Conservation (phyloP, 2,888 invertebrate species). For the Mythimna impura region DNA sequence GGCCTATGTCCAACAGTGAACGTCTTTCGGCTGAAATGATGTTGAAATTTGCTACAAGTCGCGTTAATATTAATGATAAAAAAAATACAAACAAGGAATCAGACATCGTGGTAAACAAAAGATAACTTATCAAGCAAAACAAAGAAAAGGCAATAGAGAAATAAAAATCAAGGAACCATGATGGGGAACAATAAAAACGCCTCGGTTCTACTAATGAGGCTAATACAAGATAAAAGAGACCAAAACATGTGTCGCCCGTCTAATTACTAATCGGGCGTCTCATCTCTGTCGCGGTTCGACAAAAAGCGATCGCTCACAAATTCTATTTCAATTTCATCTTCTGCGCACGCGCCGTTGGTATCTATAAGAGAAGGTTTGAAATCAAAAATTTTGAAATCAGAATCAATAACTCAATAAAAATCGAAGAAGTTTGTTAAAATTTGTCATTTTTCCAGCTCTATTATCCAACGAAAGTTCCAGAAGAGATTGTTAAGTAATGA, state of each 20-base stretch:
- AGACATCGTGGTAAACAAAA: background rate
- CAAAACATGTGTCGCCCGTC: constrained; percentile 88
- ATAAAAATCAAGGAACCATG: constrained; percentile 56
- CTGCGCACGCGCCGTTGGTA: constrained; percentile 78
- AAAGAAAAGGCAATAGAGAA: constrained; percentile 39
- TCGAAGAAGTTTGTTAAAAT: background rate
- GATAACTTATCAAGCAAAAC: background rate
- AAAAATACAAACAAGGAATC: background rate
- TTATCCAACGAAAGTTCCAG: background rate
- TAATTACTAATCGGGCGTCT: constrained; percentile 88
- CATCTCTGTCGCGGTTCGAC: constrained; percentile 79
- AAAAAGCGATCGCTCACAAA: constrained; percentile 84
- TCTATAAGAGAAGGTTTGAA: constrained; percentile 12
- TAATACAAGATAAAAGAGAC: constrained; percentile 83
- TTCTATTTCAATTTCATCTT: constrained; percentile 81
- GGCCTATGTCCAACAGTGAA: too few relatives aligned
- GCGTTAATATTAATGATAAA: background rate
- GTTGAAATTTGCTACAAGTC: background rate
- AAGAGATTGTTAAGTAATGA: background rate
- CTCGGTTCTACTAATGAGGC: constrained; percentile 79
- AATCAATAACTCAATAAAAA: background rate
- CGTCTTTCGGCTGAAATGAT: too few relatives aligned
- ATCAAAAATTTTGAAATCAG: background rate
- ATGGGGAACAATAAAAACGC: constrained; percentile 75
- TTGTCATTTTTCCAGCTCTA: background rate